A percentile compares a stretch with the other conserved stretches of the same genome.
Evolutionary conservation across 2,888 invertebrate species (phyloP).

Genomic region (Meganola albula): DNA sequence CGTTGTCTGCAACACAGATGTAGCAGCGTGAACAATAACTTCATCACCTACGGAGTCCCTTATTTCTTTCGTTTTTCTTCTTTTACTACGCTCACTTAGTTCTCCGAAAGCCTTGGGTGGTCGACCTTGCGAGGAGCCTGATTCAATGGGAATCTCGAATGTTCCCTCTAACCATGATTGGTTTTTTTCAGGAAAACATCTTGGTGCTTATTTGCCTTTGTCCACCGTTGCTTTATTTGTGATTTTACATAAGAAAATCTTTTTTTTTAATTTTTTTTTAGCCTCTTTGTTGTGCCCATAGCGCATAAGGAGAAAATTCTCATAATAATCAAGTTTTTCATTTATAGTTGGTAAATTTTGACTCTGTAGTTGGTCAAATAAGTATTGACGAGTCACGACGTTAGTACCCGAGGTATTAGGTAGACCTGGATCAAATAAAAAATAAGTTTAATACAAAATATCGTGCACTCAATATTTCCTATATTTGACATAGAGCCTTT

Average conservation of each 20-base stretch:
- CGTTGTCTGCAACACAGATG: slow-evolving; percentile 5
- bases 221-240: slow-evolving; percentile 10
- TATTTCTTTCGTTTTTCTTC: slow-evolving; percentile 10
- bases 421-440: slow-evolving; percentile 5
- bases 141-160: slow-evolving; percentile 10
- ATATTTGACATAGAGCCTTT: neutral
- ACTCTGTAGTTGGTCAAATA: slow-evolving; percentile 13
- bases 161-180: slow-evolving; percentile 12
- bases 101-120: slow-evolving; percentile 11
- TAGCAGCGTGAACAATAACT: slow-evolving; percentile 5
- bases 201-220: slow-evolving; percentile 4
- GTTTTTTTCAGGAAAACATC: slow-evolving; percentile 11
- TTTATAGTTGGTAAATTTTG: slow-evolving; percentile 10
- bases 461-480: neutral
- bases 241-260: slow-evolving; percentile 12
- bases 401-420: slow-evolving; percentile 13
- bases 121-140: slow-evolving; percentile 4
- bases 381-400: slow-evolving; percentile 13
- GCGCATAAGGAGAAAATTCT: slow-evolving; percentile 4
- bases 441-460: slow-evolving; percentile 1
- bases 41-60: neutral
- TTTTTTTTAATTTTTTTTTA: slow-evolving; percentile 7
- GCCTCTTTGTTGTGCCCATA: slow-evolving; percentile 6
- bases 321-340: slow-evolving; percentile 10
- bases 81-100: slow-evolving; percentile 13